These are phyloP conservation scores for Mungos mungo DNA, from an alignment of 2,113 vertebrate species.

Conservation along the genomic window DNA sequence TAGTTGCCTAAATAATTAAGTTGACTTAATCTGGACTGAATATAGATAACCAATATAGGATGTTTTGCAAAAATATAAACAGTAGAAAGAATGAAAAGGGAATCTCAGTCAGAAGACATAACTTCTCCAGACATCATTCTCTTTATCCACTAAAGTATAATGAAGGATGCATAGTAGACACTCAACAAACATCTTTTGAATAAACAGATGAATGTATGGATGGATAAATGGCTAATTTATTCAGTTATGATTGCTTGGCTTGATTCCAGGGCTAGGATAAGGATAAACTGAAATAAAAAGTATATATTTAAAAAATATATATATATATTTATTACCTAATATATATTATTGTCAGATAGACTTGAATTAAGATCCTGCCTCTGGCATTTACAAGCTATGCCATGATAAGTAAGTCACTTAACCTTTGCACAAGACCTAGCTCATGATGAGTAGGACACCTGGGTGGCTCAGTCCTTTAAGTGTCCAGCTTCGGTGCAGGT, in stretches of 20 bases:
- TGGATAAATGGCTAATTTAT: background rate
- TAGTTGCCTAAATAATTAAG: background rate
- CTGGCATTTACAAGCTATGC: background rate
- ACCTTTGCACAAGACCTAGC: background rate
- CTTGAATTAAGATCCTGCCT: background rate
- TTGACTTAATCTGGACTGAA: background rate
- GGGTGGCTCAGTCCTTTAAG: too few relatives aligned
- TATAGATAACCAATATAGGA: background rate
- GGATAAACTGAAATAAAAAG: background rate
- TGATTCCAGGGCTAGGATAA: background rate
- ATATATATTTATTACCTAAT: background rate
- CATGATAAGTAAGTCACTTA: background rate
- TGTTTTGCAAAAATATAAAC: background rate
- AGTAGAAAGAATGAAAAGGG: background rate
- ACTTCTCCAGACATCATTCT: background rate
- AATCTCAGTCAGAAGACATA: background rate
- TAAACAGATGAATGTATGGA: background rate
- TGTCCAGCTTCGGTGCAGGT: too few relatives aligned
- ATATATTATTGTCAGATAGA: background rate
- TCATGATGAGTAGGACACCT: too few relatives aligned
- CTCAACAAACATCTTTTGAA: background rate
- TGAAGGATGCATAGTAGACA: background rate
- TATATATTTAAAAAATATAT: background rate
- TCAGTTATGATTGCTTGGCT: background rate
- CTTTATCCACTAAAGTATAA: background rate